Evolutionary conservation across 2,888 invertebrate genomes (phyloP).

Genomic region (Tipula confusa): DNA sequence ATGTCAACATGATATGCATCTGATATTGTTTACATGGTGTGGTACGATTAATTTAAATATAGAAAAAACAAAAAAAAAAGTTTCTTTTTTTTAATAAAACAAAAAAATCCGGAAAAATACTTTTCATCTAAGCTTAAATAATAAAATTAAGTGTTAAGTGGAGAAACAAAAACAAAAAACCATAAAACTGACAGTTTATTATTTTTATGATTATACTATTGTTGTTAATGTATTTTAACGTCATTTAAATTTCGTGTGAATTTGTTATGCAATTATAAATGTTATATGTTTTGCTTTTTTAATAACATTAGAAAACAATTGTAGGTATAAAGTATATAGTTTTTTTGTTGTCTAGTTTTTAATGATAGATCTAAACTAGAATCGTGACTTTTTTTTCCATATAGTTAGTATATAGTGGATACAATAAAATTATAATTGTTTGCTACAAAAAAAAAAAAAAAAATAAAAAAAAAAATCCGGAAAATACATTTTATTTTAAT

Average conservation of each 20-base stretch:
- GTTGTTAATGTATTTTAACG: not conserved
- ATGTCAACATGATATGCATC: not conserved
- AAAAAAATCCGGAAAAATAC: not conserved
- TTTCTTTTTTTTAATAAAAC: not conserved
- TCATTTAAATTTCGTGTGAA: slow-evolving; percentile 12
- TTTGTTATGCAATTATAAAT: not conserved
- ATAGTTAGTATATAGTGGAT: too few species aligned
- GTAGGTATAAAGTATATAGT: not conserved
- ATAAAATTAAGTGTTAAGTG: not conserved
- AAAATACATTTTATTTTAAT: not conserved
- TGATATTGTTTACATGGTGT: not conserved
- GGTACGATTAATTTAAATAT: not conserved
- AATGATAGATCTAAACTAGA: not conserved
- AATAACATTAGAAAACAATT: slow-evolving; percentile 3
- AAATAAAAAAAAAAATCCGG: not conserved
- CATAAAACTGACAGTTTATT: not conserved
- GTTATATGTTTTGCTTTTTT: not conserved
- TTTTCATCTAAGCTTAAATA: not conserved
- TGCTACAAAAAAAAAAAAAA: not conserved
- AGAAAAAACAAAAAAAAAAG: not conserved
- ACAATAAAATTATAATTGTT: not conserved
- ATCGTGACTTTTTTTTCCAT: slow-evolving; percentile 12
- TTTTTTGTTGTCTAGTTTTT: not conserved
- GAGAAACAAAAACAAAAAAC: not conserved
- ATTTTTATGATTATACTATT: not conserved